Evolutionary conservation across 2,113 vertebrate genomes (phyloP).

Genomic region (Hyla sarda): DNA sequence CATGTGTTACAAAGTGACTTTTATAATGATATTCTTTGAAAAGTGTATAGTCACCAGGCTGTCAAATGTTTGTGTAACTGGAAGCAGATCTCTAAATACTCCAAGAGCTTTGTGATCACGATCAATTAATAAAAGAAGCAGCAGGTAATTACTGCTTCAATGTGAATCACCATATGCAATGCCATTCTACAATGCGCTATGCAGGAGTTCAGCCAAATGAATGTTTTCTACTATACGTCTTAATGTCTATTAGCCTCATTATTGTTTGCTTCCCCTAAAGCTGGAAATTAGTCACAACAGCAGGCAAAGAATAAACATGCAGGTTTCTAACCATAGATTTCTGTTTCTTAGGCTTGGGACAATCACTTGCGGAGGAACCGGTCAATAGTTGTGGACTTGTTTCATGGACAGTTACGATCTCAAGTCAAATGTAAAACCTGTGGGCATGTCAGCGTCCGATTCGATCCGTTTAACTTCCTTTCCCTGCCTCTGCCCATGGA

Average conservation of each 20-base stretch:
- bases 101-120: background rate
- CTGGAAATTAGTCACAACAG: background rate
- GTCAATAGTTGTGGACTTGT: slow-evolving; percentile 97
- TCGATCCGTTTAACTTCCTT: slow-evolving; percentile 98
- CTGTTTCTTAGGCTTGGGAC: slow-evolving; percentile 88
- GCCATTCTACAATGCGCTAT: background rate
- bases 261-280: background rate
- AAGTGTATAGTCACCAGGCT: background rate
- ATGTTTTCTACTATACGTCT: background rate
- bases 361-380: slow-evolving; percentile 96
- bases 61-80: background rate
- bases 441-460: slow-evolving; percentile 95
- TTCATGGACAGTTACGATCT: slow-evolving; percentile 96
- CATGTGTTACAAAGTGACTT: background rate
- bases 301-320: no score
- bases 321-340: background rate
- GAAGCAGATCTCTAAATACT: background rate
- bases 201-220: background rate
- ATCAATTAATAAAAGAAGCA: background rate
- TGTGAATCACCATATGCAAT: background rate
- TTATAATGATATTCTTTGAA: background rate
- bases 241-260: background rate
- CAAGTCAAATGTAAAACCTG: slow-evolving; percentile 99
- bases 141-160: background rate
- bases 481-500: slow-evolving; percentile 98